Evolutionary conservation across 2,797 vertebrate genomes (phyloP), one percentile per base, ranked within the genome.

Genomic region (Takifugu rubripes): DNA sequence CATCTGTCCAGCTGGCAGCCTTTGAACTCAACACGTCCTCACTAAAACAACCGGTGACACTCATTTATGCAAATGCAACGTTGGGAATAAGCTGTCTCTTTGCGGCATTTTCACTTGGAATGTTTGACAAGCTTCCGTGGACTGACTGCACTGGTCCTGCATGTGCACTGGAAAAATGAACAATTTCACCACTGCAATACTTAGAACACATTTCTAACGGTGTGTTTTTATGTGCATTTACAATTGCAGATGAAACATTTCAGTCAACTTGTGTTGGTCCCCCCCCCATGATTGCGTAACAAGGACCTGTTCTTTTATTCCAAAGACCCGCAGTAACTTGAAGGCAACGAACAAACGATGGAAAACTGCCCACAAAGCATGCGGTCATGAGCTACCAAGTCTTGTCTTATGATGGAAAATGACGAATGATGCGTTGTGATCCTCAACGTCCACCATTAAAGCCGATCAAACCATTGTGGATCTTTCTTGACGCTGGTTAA

Each of bases 361-460:
- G 44, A 59, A 66, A 74, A 24, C 29, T 82, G 76, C 84, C 81
- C 81, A 78, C 75, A 11, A 78, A 88, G 88, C 88, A 89, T 89
- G 88, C 74, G 52, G 62, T 67, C 62, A 74, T 66, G 83, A 80
- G 79, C 83, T 83, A 83, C 81, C 65, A 64, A 78, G 70, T 72
- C 54, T 79, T 80, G 67, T 77, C 72, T 82, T 53, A 79, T 88
- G 88, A 72, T 79, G 84, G 83, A 78, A 78, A 72, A 73, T 68
- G 66, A 74, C 31, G 61, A 83, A 66, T 78, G 58, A 75, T 79
- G 84, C 84, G 86, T 86, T 89, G 86, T 88, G 77, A 85, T 88
- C 74, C 74, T 83, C 61, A 78, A 74, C 55, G 76, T 59, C 75
- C 77, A 83, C 77, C 70, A 91, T 89, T 91, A 91, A 74, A 82